These are phyloP conservation scores for Venusia cambrica DNA, from an alignment of 2,888 invertebrate species.

Conservation along the genomic window DNA sequence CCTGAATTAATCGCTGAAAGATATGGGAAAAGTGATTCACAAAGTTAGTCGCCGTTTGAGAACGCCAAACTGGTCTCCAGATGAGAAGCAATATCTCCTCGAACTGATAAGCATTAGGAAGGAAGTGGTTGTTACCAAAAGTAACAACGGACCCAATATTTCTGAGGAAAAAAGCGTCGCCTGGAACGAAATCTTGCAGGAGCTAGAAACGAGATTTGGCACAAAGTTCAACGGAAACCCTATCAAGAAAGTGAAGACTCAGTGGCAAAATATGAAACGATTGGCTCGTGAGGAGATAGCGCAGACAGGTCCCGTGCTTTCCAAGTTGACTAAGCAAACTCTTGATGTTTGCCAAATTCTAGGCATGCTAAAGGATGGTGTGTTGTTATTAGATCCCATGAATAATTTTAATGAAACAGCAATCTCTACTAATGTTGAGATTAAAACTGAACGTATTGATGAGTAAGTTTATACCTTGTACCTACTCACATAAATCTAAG, in stretches of 20 bases:
- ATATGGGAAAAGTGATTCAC: conserved; percentile 63
- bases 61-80: conserved; percentile 72
- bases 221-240: conserved; percentile 63
- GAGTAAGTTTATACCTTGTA: conserved; percentile 53
- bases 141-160: conserved; percentile 66
- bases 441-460: conserved; percentile 69
- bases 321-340: conserved; percentile 58
- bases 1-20: conserved; percentile 35
- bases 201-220: conserved; percentile 58
- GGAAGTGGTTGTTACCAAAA: conserved; percentile 63
- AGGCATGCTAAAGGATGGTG: conserved; percentile 59
- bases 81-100: conserved; percentile 70
- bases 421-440: conserved; percentile 56
- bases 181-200: conserved; percentile 67
- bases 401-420: conserved; percentile 49
- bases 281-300: conserved; percentile 70
- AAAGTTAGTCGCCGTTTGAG: conserved; percentile 50
- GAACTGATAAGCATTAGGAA: conserved; percentile 69
- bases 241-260: conserved; percentile 72
- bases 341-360: conserved; percentile 65
- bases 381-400: conserved; percentile 46
- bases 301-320: conserved; percentile 47
- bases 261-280: conserved; percentile 77
- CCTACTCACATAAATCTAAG: not conserved
- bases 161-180: conserved; percentile 71